Conservation (phyloP, 2,113 vertebrate species). For the Fukomys damarensis region DNA sequence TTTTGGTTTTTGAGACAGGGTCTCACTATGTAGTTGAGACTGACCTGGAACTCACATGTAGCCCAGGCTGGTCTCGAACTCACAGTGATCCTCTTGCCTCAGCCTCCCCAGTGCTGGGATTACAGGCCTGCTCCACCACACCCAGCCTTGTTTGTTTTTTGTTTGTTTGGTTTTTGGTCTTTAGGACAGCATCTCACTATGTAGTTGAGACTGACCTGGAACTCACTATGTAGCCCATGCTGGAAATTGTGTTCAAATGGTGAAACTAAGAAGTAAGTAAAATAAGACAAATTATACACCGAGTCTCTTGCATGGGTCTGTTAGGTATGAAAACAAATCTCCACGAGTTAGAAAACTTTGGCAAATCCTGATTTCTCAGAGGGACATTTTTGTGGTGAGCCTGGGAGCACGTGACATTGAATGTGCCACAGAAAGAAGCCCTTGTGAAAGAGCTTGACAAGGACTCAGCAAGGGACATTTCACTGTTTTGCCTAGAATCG, state of each 20-base stretch:
- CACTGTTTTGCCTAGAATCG: not conserved
- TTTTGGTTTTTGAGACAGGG: too few relatives aligned
- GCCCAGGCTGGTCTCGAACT: too few relatives aligned
- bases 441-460: not conserved
- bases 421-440: not conserved
- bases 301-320: not conserved
- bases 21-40: too few relatives aligned
- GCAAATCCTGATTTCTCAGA: accelerated
- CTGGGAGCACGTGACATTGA: not conserved
- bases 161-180: too few relatives aligned
- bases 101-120: too few relatives aligned
- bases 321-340: not conserved
- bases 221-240: too few relatives aligned
- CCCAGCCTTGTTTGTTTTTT: too few relatives aligned
- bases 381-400: not conserved
- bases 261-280: not conserved
- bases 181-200: too few relatives aligned
- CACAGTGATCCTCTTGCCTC: too few relatives aligned
- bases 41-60: too few relatives aligned
- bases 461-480: not conserved
- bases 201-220: too few relatives aligned
- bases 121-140: too few relatives aligned
- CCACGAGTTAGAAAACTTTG: not conserved
- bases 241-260: not conserved
- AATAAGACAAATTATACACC: not conserved